A percentile compares a stretch with the other conserved stretches of the same genome.
Evolutionary conservation across 2,113 vertebrate species (phyloP).

Genomic region (Hepsetus odoe): DNA sequence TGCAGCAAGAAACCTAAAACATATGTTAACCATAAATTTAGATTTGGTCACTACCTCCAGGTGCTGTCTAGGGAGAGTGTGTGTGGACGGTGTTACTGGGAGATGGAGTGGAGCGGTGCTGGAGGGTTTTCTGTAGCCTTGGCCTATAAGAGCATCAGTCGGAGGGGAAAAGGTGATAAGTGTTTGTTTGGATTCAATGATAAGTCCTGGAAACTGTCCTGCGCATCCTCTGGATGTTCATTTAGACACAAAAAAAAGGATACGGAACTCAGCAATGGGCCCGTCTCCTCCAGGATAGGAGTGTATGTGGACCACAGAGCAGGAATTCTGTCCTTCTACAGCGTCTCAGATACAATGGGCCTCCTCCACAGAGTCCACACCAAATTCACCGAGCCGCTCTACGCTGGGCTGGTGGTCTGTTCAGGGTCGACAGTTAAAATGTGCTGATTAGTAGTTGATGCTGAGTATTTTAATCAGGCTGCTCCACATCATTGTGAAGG

Average conservation of each 20-base stretch:
- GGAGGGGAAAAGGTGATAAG: not conserved
- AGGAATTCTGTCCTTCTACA: slow-evolving; percentile 57
- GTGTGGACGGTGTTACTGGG: not conserved
- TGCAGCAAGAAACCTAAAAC: not conserved
- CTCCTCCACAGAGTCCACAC: not conserved
- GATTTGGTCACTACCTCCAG: not conserved
- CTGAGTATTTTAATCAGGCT: no score
- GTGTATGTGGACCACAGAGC: slow-evolving; percentile 73
- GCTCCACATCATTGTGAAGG: no score
- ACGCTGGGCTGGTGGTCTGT: not conserved
- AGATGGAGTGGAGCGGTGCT: not conserved
- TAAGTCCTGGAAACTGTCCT: not conserved
- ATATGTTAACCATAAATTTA: not conserved
- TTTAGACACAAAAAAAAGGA: not conserved
- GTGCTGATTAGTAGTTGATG: no score
- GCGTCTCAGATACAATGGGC: not conserved
- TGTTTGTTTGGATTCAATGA: not conserved
- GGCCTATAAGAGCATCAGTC: not conserved
- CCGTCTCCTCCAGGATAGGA: slow-evolving; percentile 60
- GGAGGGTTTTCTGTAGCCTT: not conserved
- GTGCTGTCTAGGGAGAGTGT: not conserved
- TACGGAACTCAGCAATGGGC: not conserved
- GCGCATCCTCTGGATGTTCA: not conserved
- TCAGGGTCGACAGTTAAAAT: not conserved
- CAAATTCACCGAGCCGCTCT: not conserved